A percentile compares a stretch with the other conserved stretches of the same genome.
phyloP scores from a whole-genome alignment of 2,797 vertebrate species.

The Tadarida brasiliensis region DNA sequence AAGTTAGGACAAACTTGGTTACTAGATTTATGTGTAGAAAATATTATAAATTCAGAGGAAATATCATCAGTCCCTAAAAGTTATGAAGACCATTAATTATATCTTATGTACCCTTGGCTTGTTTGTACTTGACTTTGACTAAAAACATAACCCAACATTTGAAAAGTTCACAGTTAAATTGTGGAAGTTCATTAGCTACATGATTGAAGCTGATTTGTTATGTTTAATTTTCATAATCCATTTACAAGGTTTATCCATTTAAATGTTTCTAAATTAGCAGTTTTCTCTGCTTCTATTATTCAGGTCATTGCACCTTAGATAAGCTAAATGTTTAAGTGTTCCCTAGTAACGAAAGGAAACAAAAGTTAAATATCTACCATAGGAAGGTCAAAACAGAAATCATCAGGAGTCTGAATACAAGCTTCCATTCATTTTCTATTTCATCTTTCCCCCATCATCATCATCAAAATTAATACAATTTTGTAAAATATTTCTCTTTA shows the following conservation, averaged over 20 bases:
- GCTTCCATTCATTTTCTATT: conserved; percentile 23
- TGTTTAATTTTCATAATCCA: conserved; percentile 89
- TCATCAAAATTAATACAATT: conserved; percentile 65
- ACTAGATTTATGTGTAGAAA: conserved; percentile 23
- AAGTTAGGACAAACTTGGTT: conserved; percentile 42
- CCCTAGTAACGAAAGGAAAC: conserved; percentile 86
- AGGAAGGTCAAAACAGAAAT: conserved; percentile 86
- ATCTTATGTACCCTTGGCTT: conserved; percentile 78
- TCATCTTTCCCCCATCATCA: background rate
- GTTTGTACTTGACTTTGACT: conserved; percentile 83
- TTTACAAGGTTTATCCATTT: conserved; percentile 84
- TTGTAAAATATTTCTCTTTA: background rate
- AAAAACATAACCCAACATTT: conserved; percentile 76
- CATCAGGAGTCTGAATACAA: conserved; percentile 74
- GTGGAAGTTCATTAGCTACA: conserved; percentile 85
- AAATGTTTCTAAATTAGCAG: conserved; percentile 88
- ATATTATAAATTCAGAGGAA: conserved; percentile 36
- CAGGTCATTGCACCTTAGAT: conserved; percentile 83
- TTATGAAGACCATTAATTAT: conserved; percentile 58
- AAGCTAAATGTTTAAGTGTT: conserved; percentile 89
- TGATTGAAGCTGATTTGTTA: conserved; percentile 89
- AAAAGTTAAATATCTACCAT: conserved; percentile 86
- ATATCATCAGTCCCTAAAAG: conserved; percentile 44
- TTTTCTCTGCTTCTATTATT: conserved; percentile 87
- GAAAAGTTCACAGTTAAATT: conserved; percentile 87